Percentiles rank a stretch among this genome's conserved stretches.
Evolutionary conservation across 2,888 invertebrate species (phyloP).

Genomic region (Eupithecia vulgata): DNA sequence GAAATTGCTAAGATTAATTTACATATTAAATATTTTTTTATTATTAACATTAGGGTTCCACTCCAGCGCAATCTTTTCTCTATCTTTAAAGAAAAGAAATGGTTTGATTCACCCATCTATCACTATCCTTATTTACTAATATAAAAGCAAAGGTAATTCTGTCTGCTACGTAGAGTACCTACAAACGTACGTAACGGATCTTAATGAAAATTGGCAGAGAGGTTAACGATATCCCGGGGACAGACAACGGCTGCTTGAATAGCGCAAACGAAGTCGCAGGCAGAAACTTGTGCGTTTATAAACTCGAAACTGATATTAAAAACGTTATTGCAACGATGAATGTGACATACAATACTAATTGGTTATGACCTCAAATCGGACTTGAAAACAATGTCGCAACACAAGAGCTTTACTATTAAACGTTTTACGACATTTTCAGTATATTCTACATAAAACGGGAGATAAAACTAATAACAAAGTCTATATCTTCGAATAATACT

Average conservation of each 20-base stretch:
- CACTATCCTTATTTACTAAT: background rate
- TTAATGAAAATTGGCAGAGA: too few relatives aligned
- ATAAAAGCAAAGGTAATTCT: too few relatives aligned
- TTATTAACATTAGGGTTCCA: too few relatives aligned
- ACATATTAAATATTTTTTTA: too few relatives aligned
- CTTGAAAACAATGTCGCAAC: constrained; percentile 14
- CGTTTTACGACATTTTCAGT: constrained; percentile 25
- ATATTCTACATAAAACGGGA: constrained; percentile 16
- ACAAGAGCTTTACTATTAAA: background rate
- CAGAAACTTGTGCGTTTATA: background rate
- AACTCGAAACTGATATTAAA: background rate
- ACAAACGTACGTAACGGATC: too few relatives aligned
- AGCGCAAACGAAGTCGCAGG: too few relatives aligned
- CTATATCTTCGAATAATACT: constrained; percentile 21
- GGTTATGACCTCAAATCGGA: constrained; percentile 1
- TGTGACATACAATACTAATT: constrained; percentile 2
- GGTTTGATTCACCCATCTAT: background rate
- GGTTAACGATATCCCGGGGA: too few relatives aligned
- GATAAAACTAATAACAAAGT: constrained; percentile 11
- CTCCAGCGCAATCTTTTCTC: background rate
- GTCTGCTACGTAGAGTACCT: too few relatives aligned
- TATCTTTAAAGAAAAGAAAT: background rate
- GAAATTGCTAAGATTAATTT: background rate
- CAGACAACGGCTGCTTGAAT: too few relatives aligned
- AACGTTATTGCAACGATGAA: background rate